Percentiles rank a stretch among this genome's conserved stretches.
Evolutionary conservation across 1,140 invertebrate genomes (phyloP).

Genomic region (Drusus annulatus): DNA sequence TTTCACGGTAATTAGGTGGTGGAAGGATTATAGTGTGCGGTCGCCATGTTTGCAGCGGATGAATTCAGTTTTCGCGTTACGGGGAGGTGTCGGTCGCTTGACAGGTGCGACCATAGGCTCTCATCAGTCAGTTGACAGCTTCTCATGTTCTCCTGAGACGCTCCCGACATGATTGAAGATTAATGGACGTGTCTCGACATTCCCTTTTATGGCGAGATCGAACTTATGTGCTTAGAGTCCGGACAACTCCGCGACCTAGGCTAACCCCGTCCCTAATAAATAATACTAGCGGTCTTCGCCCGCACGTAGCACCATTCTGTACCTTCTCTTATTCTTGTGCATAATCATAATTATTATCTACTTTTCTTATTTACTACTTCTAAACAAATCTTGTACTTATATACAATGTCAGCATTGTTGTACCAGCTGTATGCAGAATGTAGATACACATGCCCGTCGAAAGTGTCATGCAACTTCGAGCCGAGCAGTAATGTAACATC

Average conservation of each 20-base stretch:
- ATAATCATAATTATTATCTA: constrained; percentile 8
- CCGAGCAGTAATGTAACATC: not conserved
- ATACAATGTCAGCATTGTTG: constrained; percentile 43
- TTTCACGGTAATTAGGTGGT: constrained; percentile 68
- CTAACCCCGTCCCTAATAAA: constrained; percentile 29
- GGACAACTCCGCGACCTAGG: constrained; percentile 42
- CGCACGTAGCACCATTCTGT: constrained; percentile 9
- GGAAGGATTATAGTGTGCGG: constrained; percentile 70
- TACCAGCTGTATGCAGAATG: constrained; percentile 35
- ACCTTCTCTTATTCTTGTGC: not conserved
- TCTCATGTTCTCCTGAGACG: constrained; percentile 23
- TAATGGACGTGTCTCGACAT: constrained; percentile 46
- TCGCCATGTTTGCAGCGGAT: constrained; percentile 69
- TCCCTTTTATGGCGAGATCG: constrained; percentile 42
- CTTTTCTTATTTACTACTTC: constrained; percentile 41
- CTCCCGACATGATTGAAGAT: not conserved
- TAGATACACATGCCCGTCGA: not conserved
- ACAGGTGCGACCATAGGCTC: constrained; percentile 24
- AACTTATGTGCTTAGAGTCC: constrained; percentile 24
- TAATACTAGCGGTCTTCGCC: not conserved
- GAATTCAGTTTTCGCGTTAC: constrained; percentile 35
- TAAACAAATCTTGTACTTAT: constrained; percentile 21
- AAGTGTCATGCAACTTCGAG: constrained; percentile 32
- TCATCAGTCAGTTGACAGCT: constrained; percentile 5
- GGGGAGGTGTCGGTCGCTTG: constrained; percentile 31